Conservation (phyloP, 2,113 vertebrate species). For the human (Homo sapiens) region GRCh38 chr3:87300001-87300500, state of each 20-base stretch:
- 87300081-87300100: not conserved
- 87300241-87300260: not conserved
- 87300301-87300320: not conserved
- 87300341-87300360: not conserved
- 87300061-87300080: not conserved
- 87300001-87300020: not conserved
- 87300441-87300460: not conserved
- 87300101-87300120: not conserved
- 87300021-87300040: not conserved
- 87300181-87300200: not conserved
- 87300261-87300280: not conserved
- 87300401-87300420: not conserved
- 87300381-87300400: not conserved
- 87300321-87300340: not conserved
- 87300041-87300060: not conserved
- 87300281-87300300: not conserved
- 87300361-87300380: not conserved
- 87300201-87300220: not conserved
- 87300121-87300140: not conserved
- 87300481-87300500: not conserved
- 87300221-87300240: not conserved
- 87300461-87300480: not conserved
- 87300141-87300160: not conserved
- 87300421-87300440: not conserved
- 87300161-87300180: not conserved